Evolutionary conservation across 2,113 vertebrate species (phyloP).

Genomic region (Arizona elegans): DNA sequence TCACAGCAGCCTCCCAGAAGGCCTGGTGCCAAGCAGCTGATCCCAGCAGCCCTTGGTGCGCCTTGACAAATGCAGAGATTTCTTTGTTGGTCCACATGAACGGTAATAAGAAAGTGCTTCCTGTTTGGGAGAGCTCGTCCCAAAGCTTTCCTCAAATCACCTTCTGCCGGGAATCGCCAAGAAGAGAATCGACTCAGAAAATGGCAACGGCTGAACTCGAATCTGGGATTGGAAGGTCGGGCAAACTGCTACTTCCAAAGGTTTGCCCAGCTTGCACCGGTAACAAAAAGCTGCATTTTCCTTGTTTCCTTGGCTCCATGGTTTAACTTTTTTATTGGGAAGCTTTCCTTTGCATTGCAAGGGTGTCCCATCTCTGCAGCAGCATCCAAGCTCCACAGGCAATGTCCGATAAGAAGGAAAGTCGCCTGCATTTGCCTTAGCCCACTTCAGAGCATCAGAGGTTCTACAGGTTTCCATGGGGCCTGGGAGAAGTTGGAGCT

Average conservation of each 20-base stretch:
- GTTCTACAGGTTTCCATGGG: neutral
- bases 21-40: neutral
- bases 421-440: neutral
- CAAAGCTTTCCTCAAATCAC: neutral
- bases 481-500: neutral
- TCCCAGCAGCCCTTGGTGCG: neutral
- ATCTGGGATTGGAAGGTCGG: neutral
- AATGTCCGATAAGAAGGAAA: neutral
- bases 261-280: neutral
- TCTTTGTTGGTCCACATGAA: neutral
- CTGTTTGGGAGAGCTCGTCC: neutral
- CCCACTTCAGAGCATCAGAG: neutral
- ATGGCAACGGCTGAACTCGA: slow-evolving; percentile 32
- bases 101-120: neutral
- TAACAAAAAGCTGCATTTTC: neutral
- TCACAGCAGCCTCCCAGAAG: neutral
- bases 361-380: neutral
- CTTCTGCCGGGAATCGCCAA: neutral
- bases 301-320: neutral
- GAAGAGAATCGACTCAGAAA: slow-evolving; percentile 49
- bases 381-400: neutral
- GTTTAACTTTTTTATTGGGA: neutral
- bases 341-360: neutral
- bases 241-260: neutral
- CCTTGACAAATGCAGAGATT: neutral